Base-by-base conservation (phyloP, 92 coral and sea anemone species). In the Heteractis magnifica region DNA sequence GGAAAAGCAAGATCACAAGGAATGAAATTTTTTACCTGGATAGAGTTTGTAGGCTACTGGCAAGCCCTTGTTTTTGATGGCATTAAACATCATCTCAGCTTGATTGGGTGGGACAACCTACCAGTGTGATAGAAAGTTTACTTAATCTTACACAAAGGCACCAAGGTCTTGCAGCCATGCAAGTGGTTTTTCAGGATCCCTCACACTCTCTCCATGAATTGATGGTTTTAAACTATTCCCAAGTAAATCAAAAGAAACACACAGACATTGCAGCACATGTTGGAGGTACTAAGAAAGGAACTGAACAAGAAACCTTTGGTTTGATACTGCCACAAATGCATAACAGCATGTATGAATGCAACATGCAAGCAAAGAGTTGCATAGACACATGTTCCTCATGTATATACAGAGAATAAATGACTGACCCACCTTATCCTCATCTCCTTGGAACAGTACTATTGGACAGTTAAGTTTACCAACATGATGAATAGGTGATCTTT, bases 71-170 rank as follows among this genome's bases (percentile, higher is more conserved):
- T 80, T 77, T 77, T 87, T 92, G 13, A 88, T 93, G 13, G 90
- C 96, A 48, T 94, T 86, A 49, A 90, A 95, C 96, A 95, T 95
- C 92, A 79, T 88, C 19, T 90, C 85, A 15, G 98, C 87, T 89
- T 95, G 98, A 80, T 89, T 89, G 6, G 96, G 98, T 21, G 95
- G 98, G 6, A 92, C 96, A 52, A 93, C 78, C 98, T 95, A 77
- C 26, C 6, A 11, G 12, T 18, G 8, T 9, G 26, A 10, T 6
- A 55, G 8, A 55, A 20, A 23, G 8, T 10, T 76, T 74, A 19
- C n/a, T 74, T 10, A 58, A 58, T 10, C 16, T 58, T 58, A 34
- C 1, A 2, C 44, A 34, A 34, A 34, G 44, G 44, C 44, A 34
- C 44, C 2, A 34, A 34, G 44, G 44, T 34, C 44, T 34, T 34